Conservation (phyloP, 2,888 invertebrate species). For the Tachina grossa region DNA sequence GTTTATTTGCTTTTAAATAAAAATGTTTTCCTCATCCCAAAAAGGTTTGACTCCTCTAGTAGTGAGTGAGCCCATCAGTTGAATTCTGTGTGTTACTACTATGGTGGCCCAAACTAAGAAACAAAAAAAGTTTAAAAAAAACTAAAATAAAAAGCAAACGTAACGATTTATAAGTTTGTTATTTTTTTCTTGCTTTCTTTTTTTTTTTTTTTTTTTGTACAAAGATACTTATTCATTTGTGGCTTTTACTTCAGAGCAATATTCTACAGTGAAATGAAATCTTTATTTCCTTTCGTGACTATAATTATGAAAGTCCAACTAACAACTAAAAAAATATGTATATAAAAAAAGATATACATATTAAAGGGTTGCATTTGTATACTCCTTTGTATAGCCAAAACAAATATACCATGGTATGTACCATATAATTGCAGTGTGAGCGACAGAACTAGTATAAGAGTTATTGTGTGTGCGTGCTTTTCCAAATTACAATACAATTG, state of each 20-base stretch:
- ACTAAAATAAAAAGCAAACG: conserved; percentile 22
- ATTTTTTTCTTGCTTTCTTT: conserved; percentile 15
- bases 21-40: conserved; percentile 31
- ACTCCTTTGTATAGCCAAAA: too few species aligned
- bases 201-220: conserved; percentile 1
- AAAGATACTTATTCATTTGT: conserved; percentile 39
- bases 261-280: conserved; percentile 68
- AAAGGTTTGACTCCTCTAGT: conserved; percentile 53
- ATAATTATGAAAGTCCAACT: conserved; percentile 76
- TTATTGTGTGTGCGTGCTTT: too few species aligned
- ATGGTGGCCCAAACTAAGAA: conserved; percentile 60
- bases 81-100: conserved; percentile 45
- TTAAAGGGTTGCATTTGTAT: too few species aligned
- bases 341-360: not conserved
- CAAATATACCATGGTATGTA: too few species aligned
- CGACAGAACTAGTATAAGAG: too few species aligned
- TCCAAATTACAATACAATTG: too few species aligned
- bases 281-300: conserved; percentile 80
- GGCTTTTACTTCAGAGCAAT: conserved; percentile 51
- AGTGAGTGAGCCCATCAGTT: conserved; percentile 43
- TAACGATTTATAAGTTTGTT: conserved; percentile 64
- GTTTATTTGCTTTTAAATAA: conserved; percentile 45
- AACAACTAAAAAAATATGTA: conserved; percentile 22
- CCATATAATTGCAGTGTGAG: too few species aligned
- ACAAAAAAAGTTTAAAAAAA: not conserved